phyloP scores from a whole-genome alignment of 2,797 vertebrate genomes.

The Staurois parvus region DNA sequence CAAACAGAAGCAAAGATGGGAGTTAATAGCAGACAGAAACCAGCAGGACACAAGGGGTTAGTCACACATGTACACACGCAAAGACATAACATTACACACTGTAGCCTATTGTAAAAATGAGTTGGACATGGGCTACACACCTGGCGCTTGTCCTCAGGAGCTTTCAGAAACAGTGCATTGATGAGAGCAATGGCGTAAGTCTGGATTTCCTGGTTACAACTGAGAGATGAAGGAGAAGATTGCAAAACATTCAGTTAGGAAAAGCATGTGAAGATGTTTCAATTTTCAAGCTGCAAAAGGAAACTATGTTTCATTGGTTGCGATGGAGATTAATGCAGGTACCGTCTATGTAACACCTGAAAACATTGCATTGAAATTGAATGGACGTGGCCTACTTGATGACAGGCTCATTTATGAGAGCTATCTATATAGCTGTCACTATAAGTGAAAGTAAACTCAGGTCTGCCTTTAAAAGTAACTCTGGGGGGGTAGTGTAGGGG shows the following conservation, averaged over 20 bases:
- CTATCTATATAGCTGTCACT: too few relatives aligned
- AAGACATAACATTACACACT: neutral
- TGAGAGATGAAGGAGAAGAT: slow-evolving; percentile 68
- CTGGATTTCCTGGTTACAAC: slow-evolving; percentile 99
- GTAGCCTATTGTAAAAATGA: slow-evolving; percentile 14
- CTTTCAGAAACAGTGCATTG: slow-evolving; percentile 97
- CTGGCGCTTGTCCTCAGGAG: slow-evolving; percentile 96
- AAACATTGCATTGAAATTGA: too few relatives aligned
- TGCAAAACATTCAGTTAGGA: neutral
- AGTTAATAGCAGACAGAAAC: slow-evolving; percentile 71
- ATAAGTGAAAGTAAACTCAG: too few relatives aligned
- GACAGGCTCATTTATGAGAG: too few relatives aligned
- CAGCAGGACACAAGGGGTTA: slow-evolving; percentile 65
- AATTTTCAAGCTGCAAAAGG: too few relatives aligned
- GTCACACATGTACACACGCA: slow-evolving; percentile 31
- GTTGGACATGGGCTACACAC: slow-evolving; percentile 74
- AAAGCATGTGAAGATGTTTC: too few relatives aligned
- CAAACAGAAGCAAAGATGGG: slow-evolving; percentile 78
- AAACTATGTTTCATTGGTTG: too few relatives aligned
- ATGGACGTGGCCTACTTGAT: too few relatives aligned
- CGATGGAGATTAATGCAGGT: too few relatives aligned
- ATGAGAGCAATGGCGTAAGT: slow-evolving; percentile 98
- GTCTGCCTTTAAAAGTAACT: too few relatives aligned
- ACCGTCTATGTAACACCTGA: too few relatives aligned
- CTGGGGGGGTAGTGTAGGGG: too few relatives aligned